Evolutionary conservation across 2,113 vertebrate species (phyloP), one percentile per base, ranked within the genome.

Genomic region (Sinosuthora webbiana): DNA sequence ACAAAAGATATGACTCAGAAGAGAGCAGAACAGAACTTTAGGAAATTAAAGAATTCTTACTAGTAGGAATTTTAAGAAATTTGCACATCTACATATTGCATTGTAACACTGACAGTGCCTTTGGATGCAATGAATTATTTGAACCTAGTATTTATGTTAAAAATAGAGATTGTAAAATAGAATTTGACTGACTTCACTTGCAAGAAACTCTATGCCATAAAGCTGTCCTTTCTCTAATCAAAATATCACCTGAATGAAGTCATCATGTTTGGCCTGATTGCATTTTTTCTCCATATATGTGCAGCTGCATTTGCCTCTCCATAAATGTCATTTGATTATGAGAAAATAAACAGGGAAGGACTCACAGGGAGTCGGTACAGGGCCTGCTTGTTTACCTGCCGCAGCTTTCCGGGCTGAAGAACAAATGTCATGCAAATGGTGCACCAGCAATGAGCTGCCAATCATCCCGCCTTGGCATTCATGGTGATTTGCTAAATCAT

Each of bases 371-470:
- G 98, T 96, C 89, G n/a, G 97, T 97, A 98, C 97, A 95, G 98
- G 98, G 98, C 98, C 98, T 99, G 98, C 98, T 99, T 99, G 99
- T 99, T 99, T 99, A 99, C 99, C 99, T 99, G 99, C 97, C 85
- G 96, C 98, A 98, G 98, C 98, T 99, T 99, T 98, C 98, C 96
- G 95, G 98, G 98, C 98, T 98, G 98, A 98, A 98, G 99, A 99
- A 99, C 98, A 99, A 99, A 99, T 99, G 99, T 99, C 99, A 99
- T 99, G 99, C 99, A 99, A 99, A 99, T 99, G 99, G 99, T 99
- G 99, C 98, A 93, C 98, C 97, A 97, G 98, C 99, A 98, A 98
- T 98, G 97, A 98, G 98, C 98, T 99, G 99, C 99, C 99, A 99
- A 99, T 99, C 99, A 99, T 96, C 84, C 83, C 2, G 85, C 95